Percentiles rank a stretch among this genome's conserved stretches.
phyloP scores from a whole-genome alignment of 2,888 invertebrate species.

The Blastobasis lacticolella region DNA sequence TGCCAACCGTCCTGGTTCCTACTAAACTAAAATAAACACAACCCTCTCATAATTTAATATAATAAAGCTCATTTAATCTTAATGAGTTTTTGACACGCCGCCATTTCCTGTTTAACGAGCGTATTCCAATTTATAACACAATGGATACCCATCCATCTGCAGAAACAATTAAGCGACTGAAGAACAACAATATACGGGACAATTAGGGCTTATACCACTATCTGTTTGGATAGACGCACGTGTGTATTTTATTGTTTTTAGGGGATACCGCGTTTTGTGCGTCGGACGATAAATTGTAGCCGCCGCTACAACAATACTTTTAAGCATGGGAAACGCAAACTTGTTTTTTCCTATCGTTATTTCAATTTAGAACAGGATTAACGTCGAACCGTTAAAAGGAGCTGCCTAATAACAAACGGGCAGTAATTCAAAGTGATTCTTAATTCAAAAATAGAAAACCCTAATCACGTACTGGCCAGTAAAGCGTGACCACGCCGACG shows the following conservation, averaged over 20 bases:
- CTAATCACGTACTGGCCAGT: conserved; percentile 11
- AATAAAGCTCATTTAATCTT: background rate
- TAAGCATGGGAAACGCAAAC: no score
- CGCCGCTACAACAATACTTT: conserved; percentile 6
- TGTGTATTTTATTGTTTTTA: conserved; percentile 17
- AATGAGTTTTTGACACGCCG: background rate
- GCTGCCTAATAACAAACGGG: background rate
- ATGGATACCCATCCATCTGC: conserved; percentile 17
- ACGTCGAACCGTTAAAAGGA: no score
- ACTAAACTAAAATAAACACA: no score
- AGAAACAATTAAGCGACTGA: conserved; percentile 12
- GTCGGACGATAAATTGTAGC: conserved; percentile 16
- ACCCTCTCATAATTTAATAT: no score
- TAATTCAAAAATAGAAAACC: conserved; percentile 1
- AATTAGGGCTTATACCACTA: conserved; percentile 12
- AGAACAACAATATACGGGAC: conserved; percentile 5
- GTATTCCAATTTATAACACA: conserved; percentile 17
- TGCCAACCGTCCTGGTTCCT: no score
- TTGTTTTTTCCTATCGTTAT: no score
- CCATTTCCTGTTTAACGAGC: conserved; percentile 4
- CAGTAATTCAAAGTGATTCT: background rate
- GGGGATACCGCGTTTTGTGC: conserved; percentile 17
- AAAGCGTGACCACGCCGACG: conserved; percentile 13
- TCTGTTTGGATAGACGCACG: conserved; percentile 16
- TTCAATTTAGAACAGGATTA: no score